These are phyloP conservation scores for Apistogramma diplotaenia DNA, from an alignment of 2,113 vertebrate species.

Conservation along the genomic window DNA sequence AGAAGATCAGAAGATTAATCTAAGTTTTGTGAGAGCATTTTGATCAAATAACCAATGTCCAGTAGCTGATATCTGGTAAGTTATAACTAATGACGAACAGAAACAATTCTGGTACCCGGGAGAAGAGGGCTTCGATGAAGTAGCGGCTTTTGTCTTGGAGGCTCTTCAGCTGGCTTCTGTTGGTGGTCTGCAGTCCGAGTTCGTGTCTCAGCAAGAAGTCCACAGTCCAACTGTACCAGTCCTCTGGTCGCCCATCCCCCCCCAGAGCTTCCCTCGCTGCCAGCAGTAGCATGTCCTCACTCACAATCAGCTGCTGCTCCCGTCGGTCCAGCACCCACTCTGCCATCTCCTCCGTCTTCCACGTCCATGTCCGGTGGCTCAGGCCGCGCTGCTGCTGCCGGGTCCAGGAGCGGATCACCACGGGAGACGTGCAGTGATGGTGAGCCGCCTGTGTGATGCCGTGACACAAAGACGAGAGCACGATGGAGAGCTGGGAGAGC, in stretches of 20 bases:
- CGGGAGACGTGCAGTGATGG: accelerated
- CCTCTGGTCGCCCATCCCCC: neutral
- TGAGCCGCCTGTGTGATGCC: neutral
- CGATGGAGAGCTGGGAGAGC: neutral
- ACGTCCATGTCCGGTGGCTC: constrained; percentile 23
- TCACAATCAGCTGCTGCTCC: constrained; percentile 56
- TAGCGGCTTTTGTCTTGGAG: neutral
- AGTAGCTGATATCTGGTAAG: neutral
- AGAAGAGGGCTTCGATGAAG: neutral
- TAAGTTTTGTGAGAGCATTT: neutral
- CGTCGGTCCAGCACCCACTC: constrained; percentile 36
- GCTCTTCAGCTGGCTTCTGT: neutral
- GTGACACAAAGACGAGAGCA: constrained; percentile 32
- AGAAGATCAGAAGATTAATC: too few relatives aligned
- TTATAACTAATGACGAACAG: neutral
- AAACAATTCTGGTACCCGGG: neutral
- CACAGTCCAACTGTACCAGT: constrained; percentile 20
- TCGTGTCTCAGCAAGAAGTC: constrained; percentile 55
- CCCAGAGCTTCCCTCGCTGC: constrained; percentile 13
- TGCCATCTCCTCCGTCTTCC: constrained; percentile 28
- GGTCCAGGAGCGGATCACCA: neutral
- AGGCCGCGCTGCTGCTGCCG: neutral
- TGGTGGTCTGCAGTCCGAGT: neutral
- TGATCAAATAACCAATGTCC: neutral
- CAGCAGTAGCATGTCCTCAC: constrained; percentile 24